Evolutionary conservation across 2,888 invertebrate species (phyloP).

Genomic region (Folsomia candida): DNA sequence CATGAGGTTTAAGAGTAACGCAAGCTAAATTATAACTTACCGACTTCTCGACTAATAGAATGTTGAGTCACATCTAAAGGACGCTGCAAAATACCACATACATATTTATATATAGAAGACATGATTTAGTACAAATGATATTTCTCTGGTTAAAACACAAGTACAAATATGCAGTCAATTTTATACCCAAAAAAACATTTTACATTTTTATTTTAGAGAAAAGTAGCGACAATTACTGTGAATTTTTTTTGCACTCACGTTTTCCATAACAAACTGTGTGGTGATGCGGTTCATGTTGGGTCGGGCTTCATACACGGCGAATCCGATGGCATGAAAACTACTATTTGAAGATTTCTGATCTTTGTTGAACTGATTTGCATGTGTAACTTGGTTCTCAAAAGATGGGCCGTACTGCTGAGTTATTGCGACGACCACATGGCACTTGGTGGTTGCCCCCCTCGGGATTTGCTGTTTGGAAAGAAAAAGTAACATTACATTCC

Average conservation of each 20-base stretch:
- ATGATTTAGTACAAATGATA: too few relatives aligned
- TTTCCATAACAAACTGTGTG: slow-evolving; percentile 63
- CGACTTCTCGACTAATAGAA: slow-evolving; percentile 66
- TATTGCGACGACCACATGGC: slow-evolving; percentile 71
- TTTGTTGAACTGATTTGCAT: slow-evolving; percentile 32
- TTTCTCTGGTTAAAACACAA: too few relatives aligned
- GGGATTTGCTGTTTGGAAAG: too few relatives aligned
- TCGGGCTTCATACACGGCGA: slow-evolving; percentile 70
- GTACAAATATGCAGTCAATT: too few relatives aligned
- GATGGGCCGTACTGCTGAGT: slow-evolving; percentile 55
- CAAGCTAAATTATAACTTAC: too few relatives aligned
- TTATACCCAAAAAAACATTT: too few relatives aligned
- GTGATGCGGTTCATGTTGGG: slow-evolving; percentile 63
- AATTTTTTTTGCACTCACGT: slow-evolving; percentile 54
- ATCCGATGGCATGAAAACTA: slow-evolving; percentile 65
- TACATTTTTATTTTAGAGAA: too few relatives aligned
- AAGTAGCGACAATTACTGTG: not conserved
- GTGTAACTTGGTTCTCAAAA: slow-evolving; percentile 29
- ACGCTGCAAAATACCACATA: slow-evolving; percentile 55
- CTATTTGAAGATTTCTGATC: slow-evolving; percentile 57
- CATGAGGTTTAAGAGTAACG: not conserved
- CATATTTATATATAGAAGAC: not conserved
- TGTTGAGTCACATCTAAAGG: slow-evolving; percentile 68
- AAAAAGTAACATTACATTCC: too few relatives aligned
- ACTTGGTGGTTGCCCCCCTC: slow-evolving; percentile 63